These are phyloP conservation scores for Enteromius fasciolatus DNA, from an alignment of 2,797 vertebrate species.

Conservation along the genomic window DNA sequence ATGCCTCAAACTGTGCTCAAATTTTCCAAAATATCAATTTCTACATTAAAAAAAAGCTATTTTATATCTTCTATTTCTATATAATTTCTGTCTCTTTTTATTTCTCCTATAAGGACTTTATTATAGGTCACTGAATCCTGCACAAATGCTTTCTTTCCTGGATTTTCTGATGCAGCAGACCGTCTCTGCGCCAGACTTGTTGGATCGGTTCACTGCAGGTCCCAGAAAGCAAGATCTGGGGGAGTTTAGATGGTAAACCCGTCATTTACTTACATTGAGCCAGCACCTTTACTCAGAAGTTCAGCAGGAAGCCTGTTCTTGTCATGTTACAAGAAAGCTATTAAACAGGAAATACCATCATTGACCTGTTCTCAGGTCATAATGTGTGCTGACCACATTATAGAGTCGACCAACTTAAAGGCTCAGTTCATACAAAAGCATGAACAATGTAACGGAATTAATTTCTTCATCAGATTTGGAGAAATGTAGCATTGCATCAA, in stretches of 20 bases:
- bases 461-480: background rate
- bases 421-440: too few species aligned
- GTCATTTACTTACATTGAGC: background rate
- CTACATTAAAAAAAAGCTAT: background rate
- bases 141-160: conserved; percentile 6
- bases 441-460: too few species aligned
- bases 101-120: background rate
- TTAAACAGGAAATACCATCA: background rate
- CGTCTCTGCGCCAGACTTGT: conserved; percentile 6
- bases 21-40: background rate
- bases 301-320: background rate
- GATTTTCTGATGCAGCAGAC: background rate
- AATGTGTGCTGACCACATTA: background rate
- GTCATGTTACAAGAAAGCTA: background rate
- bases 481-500: background rate
- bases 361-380: background rate
- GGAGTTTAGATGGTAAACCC: background rate
- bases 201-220: conserved; percentile 7
- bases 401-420: background rate
- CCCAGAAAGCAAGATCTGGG: conserved; percentile 10
- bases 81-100: background rate
- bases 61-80: background rate
- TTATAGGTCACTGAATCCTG: background rate
- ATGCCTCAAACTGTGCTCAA: background rate
- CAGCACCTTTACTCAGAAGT: conserved; percentile 8